These are phyloP conservation scores for Crotalus viridis DNA, from an alignment of 2,113 vertebrate species.

Conservation along the genomic window DNA sequence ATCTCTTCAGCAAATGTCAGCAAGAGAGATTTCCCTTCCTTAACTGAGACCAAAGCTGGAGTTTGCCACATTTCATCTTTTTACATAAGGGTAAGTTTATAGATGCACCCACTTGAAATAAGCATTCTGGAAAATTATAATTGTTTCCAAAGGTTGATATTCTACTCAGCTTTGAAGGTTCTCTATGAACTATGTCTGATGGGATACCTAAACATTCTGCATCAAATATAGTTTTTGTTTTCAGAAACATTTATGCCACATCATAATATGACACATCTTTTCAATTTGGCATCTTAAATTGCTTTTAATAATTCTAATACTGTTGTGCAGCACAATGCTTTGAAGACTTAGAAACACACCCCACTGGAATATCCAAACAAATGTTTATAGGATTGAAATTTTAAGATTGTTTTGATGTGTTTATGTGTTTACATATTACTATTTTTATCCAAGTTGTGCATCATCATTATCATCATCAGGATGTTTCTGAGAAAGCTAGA, in stretches of 20 bases:
- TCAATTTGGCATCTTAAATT: not conserved
- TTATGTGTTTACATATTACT: not conserved
- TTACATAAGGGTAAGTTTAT: not conserved
- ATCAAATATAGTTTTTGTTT: not conserved
- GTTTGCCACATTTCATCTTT: slow-evolving; percentile 2
- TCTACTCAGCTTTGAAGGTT: slow-evolving; percentile 8
- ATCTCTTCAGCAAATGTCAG: slow-evolving; percentile 51
- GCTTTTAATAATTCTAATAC: not conserved
- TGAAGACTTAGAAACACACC: not conserved
- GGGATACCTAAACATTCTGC: not conserved
- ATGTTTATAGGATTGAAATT: not conserved
- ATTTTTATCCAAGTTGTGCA: not conserved
- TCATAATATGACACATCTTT: not conserved
- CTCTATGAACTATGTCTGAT: not conserved
- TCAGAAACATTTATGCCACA: not conserved
- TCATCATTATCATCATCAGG: not conserved
- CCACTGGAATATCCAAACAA: not conserved
- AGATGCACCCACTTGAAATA: slow-evolving; percentile 11
- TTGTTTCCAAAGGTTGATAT: slow-evolving; percentile 8
- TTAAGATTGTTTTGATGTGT: not conserved
- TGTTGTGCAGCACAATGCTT: not conserved
- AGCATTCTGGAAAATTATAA: slow-evolving; percentile 4
- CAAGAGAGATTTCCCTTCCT: slow-evolving; percentile 6
- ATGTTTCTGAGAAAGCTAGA: not conserved
- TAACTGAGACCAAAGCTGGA: not conserved